These are phyloP conservation scores for Crocidura indochinensis DNA, from an alignment of 2,797 vertebrate genomes.

Conservation along the genomic window DNA sequence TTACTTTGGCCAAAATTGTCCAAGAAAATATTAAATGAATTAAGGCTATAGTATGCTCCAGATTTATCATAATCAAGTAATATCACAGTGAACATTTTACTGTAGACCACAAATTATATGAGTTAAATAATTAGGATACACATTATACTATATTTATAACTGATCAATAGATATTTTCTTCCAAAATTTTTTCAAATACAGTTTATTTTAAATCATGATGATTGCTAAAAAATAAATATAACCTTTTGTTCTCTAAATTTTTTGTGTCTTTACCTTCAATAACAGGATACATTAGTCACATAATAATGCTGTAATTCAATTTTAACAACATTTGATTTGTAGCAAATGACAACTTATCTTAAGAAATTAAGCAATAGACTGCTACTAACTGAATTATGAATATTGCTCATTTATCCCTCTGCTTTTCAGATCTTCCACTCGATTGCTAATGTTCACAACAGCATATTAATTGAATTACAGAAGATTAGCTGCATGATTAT, in stretches of 20 bases:
- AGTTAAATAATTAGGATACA: slow-evolving; percentile 25
- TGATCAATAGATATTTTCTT: background rate
- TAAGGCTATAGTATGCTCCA: background rate
- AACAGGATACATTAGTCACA: slow-evolving; percentile 65
- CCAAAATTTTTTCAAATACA: background rate
- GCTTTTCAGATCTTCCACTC: slow-evolving; percentile 85
- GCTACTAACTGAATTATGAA: slow-evolving; percentile 87
- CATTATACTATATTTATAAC: background rate
- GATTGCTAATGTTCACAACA: slow-evolving; percentile 87
- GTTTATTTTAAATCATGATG: slow-evolving; percentile 5
- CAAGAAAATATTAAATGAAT: slow-evolving; percentile 47
- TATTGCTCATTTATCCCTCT: slow-evolving; percentile 85
- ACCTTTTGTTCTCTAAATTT: no score
- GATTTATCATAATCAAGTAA: background rate
- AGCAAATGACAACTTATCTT: slow-evolving; percentile 84
- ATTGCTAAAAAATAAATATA: background rate
- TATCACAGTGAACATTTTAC: background rate
- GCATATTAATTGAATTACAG: slow-evolving; percentile 89
- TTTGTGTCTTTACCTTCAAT: slow-evolving; percentile 10
- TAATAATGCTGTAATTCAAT: slow-evolving; percentile 82
- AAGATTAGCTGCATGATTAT: slow-evolving; percentile 88
- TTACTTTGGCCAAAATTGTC: slow-evolving; percentile 27
- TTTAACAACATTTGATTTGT: slow-evolving; percentile 63
- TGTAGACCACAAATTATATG: background rate
- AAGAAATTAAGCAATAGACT: slow-evolving; percentile 86